A percentile compares a stretch with the other conserved stretches of the same genome.
Evolutionary conservation across 2,888 invertebrate genomes (phyloP).

Genomic region (Corythucha ciliata): DNA sequence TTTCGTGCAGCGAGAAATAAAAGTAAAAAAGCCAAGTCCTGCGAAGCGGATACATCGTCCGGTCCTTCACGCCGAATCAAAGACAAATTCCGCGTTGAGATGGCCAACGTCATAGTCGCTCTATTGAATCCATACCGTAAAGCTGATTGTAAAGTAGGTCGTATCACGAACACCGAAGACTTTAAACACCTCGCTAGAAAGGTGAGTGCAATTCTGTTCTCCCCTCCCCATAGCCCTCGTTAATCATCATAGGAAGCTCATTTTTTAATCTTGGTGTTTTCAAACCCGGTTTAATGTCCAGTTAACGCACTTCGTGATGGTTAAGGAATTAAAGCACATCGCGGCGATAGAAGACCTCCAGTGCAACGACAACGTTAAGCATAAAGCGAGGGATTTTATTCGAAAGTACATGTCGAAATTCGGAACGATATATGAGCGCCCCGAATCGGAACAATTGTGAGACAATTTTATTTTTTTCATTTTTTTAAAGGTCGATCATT

Average conservation of each 20-base stretch:
- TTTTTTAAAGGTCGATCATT: too few relatives aligned
- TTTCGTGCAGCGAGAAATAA: constrained; percentile 24
- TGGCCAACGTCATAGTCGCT: constrained; percentile 66
- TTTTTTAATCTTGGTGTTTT: neutral
- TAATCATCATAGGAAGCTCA: neutral
- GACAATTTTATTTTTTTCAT: too few relatives aligned
- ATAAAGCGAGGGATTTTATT: constrained; percentile 91
- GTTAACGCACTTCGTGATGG: constrained; percentile 91
- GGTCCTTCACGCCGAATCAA: constrained; percentile 61
- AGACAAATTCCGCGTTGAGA: constrained; percentile 67
- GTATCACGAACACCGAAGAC: constrained; percentile 81
- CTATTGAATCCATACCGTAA: constrained; percentile 82
- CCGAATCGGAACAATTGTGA: too few relatives aligned
- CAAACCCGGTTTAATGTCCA: too few relatives aligned
- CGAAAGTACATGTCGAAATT: constrained; percentile 94
- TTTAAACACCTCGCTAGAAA: constrained; percentile 91
- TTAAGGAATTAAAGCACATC: constrained; percentile 89
- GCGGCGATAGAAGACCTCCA: constrained; percentile 74
- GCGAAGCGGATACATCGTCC: constrained; percentile 44
- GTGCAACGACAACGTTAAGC: constrained; percentile 83
- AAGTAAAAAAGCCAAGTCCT: constrained; percentile 34
- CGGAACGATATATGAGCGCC: constrained; percentile 74
- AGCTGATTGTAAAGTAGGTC: constrained; percentile 70
- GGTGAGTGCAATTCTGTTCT: constrained; percentile 47
- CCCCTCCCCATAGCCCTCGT: too few relatives aligned